Evolutionary conservation across 2,797 vertebrate species (phyloP).

Genomic region (Cichlasoma orientale): DNA sequence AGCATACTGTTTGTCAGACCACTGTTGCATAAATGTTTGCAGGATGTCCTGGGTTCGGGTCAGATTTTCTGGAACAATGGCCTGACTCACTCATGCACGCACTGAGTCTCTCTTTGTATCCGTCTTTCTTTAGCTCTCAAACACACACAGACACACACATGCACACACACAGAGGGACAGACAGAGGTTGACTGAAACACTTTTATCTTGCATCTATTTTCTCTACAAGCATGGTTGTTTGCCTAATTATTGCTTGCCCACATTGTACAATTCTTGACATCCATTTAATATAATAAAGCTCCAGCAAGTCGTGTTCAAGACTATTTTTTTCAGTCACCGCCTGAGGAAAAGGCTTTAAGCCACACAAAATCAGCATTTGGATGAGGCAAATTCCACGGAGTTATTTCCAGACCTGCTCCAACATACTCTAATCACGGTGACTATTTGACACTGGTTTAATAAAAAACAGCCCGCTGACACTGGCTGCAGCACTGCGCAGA

Average conservation of each 20-base stretch:
- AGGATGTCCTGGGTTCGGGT: conserved; percentile 70
- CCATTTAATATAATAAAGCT: conserved; percentile 17
- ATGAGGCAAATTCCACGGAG: background rate
- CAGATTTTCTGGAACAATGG: conserved; percentile 77
- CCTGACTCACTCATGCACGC: conserved; percentile 61
- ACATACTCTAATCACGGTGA: background rate
- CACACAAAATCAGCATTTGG: conserved; percentile 4
- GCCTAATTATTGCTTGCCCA: background rate
- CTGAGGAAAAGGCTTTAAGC: background rate
- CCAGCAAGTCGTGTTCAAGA: background rate
- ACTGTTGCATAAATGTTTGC: conserved; percentile 62
- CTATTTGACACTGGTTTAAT: conserved; percentile 17
- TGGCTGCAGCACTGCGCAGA: conserved; percentile 4
- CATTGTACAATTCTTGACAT: conserved; percentile 10
- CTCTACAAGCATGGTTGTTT: background rate
- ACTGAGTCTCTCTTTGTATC: conserved; percentile 49
- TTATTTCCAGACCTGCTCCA: conserved; percentile 18
- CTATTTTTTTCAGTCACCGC: background rate
- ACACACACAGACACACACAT: conserved; percentile 8
- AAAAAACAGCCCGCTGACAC: background rate
- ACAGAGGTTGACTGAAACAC: conserved; percentile 9
- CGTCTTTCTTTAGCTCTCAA: conserved; percentile 23
- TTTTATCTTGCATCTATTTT: conserved; percentile 18
- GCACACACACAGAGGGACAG: background rate
- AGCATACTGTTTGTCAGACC: conserved; percentile 46